phyloP scores from a whole-genome alignment of 2,797 vertebrate species.

The Platalea minor region DNA sequence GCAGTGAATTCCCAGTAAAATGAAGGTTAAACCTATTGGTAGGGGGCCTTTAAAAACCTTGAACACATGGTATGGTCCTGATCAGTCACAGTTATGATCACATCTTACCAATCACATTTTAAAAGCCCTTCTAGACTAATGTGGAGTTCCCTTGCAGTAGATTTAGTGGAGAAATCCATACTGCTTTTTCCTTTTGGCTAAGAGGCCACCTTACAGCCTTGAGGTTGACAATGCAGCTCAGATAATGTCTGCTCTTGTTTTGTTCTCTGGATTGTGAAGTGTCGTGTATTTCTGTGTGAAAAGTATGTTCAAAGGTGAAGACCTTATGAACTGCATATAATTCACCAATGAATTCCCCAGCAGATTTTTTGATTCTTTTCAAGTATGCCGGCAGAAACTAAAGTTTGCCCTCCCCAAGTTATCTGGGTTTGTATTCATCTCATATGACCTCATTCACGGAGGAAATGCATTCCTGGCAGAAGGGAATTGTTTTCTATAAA shows the following conservation, averaged over 20 bases:
- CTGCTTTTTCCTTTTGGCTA: not conserved
- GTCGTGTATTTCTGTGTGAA: not conserved
- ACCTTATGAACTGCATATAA: not conserved
- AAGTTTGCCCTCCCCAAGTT: not conserved
- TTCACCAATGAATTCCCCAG: not conserved
- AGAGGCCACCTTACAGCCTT: not conserved
- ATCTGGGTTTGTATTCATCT: not conserved
- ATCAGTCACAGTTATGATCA: not conserved
- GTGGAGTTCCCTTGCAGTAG: not conserved
- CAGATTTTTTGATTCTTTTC: not conserved
- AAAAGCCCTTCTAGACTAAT: not conserved
- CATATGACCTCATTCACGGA: not conserved
- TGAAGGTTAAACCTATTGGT: not conserved
- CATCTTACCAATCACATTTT: not conserved
- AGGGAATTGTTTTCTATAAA: conserved; percentile 21
- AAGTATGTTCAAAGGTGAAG: not conserved
- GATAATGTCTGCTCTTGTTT: not conserved
- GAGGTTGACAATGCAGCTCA: not conserved
- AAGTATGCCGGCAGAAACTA: not conserved
- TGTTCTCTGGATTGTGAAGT: not conserved
- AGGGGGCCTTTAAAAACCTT: not conserved
- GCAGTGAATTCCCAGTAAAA: not conserved
- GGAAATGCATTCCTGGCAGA: conserved; percentile 27
- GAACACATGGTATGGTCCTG: rapidly evolving
- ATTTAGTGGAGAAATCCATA: not conserved